Base-by-base conservation (phyloP, 2,888 invertebrate genomes). In the Dione juno region DNA sequence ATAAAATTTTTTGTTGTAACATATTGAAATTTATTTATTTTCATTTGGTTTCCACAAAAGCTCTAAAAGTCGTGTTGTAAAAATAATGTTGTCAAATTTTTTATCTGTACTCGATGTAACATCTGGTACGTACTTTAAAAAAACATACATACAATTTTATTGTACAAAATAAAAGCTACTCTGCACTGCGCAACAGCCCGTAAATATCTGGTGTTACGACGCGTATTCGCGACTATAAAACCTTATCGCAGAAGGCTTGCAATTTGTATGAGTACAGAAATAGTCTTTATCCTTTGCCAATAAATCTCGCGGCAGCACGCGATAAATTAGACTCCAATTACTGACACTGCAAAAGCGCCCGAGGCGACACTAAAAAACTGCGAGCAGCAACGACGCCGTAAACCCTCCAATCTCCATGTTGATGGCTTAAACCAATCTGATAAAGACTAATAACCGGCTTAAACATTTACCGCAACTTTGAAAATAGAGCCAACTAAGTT, bases 1-100 rank as follows among this genome's bases (percentile, higher is more conserved):
- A 87, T 89, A 86, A 88, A 89, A 87, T 85, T 87, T 87, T 81
- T 88, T 85, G 84, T 84, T 74, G n/a, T 45, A 69, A 63, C 14
- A 66, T 5, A 19, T 53, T 41, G 19, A 63, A 43, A 37, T 45
- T 67, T 58, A 45, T 67, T 65, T 68, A 48, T 77, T 75, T 77
- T 72, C 50, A 11, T 67, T 67, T 52, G n/a, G 58, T 43, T 68
- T 48, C n/a, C 37, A 14, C 16, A 35, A 35, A 11, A 16, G n/a
- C 28, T n/a, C 43, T 66, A 45, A 45, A 57, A 64, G 37, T 50
- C 14, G 50, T 3, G 19, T 35, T 5, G 13, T 64, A 37, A 64
- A 64, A 50, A 35, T 64, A 40, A 64, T 64, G 21, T 21, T 21
- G 9, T 19, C 13, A 50, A 37, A 19, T 16, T 64, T 63, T 50